A percentile compares a stretch with the other conserved stretches of the same genome.
These are phyloP conservation scores for Ceratitis capitata DNA, from an alignment of 1,140 invertebrate genomes.

Conservation along the genomic window DNA sequence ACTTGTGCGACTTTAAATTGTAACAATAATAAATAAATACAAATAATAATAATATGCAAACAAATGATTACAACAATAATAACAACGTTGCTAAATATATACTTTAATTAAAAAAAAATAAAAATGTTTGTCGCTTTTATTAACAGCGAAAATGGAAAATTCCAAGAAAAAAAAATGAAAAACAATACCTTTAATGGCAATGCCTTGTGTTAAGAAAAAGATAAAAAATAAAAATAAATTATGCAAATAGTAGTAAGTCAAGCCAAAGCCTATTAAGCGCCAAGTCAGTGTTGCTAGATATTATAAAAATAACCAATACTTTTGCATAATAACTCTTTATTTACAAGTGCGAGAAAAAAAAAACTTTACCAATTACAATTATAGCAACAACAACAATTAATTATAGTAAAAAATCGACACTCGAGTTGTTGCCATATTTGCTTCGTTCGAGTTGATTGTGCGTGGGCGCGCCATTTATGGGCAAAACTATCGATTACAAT, in stretches of 20 bases:
- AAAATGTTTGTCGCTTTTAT: background rate
- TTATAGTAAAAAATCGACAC: background rate
- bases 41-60: background rate
- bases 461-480: constrained; percentile 23
- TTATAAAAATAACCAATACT: too few species aligned
- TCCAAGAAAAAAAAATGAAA: background rate
- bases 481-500: constrained; percentile 29
- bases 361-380: constrained; percentile 35
- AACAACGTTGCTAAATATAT: too few species aligned
- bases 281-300: too few species aligned
- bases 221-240: background rate
- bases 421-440: background rate
- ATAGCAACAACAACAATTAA: constrained; percentile 5
- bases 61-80: background rate
- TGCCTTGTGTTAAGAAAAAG: background rate
- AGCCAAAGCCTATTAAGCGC: background rate
- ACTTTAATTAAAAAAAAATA: too few species aligned
- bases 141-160: constrained; percentile 9
- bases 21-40: background rate
- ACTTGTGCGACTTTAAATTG: background rate
- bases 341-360: background rate
- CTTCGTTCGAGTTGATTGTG: background rate
- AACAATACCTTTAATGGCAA: background rate
- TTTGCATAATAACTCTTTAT: background rate
- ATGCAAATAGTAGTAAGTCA: background rate